Evolutionary conservation across 2,113 vertebrate species (phyloP).

Genomic region (Myxocyprinus asiaticus): DNA sequence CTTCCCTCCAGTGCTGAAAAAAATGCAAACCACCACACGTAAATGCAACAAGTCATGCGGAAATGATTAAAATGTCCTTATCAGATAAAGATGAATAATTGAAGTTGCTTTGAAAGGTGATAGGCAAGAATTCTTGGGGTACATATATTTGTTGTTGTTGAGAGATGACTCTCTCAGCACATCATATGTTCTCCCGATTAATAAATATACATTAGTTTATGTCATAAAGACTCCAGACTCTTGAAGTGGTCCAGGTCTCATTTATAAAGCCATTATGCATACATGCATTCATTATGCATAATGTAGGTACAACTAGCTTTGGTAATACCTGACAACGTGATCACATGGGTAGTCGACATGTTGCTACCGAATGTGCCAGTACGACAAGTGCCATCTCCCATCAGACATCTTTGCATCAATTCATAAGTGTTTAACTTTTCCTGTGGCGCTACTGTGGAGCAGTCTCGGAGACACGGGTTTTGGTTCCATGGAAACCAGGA

Average conservation of each 20-base stretch:
- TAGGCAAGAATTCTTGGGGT: background rate
- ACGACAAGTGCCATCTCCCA: no score
- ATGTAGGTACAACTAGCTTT: no score
- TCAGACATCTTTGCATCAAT: no score
- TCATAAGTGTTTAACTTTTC: no score
- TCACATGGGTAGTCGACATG: no score
- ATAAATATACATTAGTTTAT: background rate
- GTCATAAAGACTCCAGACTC: background rate
- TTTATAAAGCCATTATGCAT: background rate
- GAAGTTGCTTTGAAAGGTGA: slow-evolving; percentile 23
- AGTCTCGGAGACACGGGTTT: no score
- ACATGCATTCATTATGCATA: no score
- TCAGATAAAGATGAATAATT: slow-evolving; percentile 6
- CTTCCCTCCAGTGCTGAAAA: background rate
- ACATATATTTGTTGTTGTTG: background rate
- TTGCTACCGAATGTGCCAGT: no score
- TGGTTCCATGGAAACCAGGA: no score
- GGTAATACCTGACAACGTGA: no score
- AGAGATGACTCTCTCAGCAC: background rate
- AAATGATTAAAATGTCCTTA: background rate
- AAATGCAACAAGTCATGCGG: slow-evolving; percentile 21
- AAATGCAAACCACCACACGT: slow-evolving; percentile 33
- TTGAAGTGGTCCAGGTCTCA: background rate
- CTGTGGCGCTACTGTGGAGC: no score
- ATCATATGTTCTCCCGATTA: no score